Evolutionary conservation across 2,797 vertebrate species (phyloP).

Genomic region (Rhabdomys pumilio): DNA sequence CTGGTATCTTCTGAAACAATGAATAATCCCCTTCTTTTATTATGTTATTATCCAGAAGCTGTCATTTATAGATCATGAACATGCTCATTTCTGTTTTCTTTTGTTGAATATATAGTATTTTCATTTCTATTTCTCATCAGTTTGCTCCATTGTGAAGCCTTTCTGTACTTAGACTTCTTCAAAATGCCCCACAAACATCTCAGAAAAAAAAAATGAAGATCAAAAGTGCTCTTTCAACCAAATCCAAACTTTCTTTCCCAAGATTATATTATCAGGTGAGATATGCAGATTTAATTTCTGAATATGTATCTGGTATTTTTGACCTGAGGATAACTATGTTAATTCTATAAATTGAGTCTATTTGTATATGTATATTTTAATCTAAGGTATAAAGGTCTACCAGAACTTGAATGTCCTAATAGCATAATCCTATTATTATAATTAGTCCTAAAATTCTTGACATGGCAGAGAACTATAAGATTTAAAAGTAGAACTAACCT

Average conservation of each 20-base stretch:
- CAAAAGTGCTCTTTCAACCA: constrained; percentile 8
- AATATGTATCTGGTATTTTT: constrained; percentile 27
- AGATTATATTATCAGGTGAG: constrained; percentile 19
- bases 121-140: constrained; percentile 43
- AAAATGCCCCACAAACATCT: constrained; percentile 60
- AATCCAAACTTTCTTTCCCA: constrained; percentile 10
- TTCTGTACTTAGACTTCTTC: constrained; percentile 43
- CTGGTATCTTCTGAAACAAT: constrained; percentile 71
- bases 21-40: constrained; percentile 82
- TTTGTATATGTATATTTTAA: background rate
- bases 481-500: constrained; percentile 6
- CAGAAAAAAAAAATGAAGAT: constrained; percentile 53
- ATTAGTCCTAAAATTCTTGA: background rate
- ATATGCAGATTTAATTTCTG: constrained; percentile 59
- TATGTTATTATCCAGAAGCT: constrained; percentile 74
- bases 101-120: constrained; percentile 57
- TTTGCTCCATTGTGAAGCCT: background rate
- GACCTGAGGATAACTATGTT: constrained; percentile 31
- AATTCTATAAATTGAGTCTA: constrained; percentile 30
- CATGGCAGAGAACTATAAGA: background rate
- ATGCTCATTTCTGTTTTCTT: constrained; percentile 62
- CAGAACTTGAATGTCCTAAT: background rate
- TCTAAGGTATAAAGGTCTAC: background rate
- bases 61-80: constrained; percentile 82
- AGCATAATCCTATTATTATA: background rate